Conservation (phyloP, 2,113 vertebrate species). For the Forbesichthys papilliferus region DNA sequence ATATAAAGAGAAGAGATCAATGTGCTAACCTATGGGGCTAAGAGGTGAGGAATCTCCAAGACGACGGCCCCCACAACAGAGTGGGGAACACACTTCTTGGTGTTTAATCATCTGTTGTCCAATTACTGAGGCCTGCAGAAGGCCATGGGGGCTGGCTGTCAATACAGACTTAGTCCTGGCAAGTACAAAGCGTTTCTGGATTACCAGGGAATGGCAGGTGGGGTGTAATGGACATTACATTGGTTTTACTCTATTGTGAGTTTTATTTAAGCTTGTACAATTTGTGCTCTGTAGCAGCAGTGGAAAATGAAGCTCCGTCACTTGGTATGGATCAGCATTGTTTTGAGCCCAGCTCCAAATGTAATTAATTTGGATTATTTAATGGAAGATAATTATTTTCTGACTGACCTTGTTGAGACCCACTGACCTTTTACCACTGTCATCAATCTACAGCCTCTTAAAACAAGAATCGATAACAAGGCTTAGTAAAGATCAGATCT, state of each 20-base stretch:
- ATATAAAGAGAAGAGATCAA: background rate
- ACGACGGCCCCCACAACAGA: conserved; percentile 22
- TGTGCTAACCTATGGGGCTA: conserved; percentile 10
- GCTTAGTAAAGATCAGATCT: conserved; percentile 48
- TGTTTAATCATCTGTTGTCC: conserved; percentile 47
- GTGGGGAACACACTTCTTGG: conserved; percentile 26
- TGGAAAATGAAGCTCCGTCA: no score
- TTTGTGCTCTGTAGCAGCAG: background rate
- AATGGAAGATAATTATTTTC: conserved; percentile 5
- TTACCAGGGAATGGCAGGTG: conserved; percentile 27
- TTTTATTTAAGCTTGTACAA: background rate
- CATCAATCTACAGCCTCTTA: conserved; percentile 33
- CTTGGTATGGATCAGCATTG: no score
- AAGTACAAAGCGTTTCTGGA: conserved; percentile 24
- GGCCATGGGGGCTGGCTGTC: conserved; percentile 28
- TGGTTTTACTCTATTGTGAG: conserved; percentile 1
- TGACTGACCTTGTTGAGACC: background rate
- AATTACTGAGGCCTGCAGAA: conserved; percentile 41
- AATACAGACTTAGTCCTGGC: conserved; percentile 26
- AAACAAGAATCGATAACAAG: conserved; percentile 54
- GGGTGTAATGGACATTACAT: conserved; percentile 8
- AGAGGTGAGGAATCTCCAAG: conserved; percentile 24
- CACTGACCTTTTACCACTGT: conserved; percentile 18
- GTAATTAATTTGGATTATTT: conserved; percentile 13
- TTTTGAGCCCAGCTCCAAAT: no score